Conservation (phyloP, 2,888 invertebrate genomes). For the Hyposoter dolosus region DNA sequence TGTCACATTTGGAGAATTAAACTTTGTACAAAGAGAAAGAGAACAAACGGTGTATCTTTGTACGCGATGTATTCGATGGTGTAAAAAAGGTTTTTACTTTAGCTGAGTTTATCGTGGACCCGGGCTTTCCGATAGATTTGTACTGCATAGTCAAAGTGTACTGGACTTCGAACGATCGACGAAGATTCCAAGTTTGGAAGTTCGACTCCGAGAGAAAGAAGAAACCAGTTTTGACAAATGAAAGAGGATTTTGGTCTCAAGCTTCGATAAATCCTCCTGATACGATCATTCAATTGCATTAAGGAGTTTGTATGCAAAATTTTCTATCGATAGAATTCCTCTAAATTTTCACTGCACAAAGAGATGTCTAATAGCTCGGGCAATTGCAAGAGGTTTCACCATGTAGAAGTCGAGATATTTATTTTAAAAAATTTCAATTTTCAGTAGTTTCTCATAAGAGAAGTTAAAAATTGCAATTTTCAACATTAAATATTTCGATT, state of each 20-base stretch:
- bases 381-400: too few relatives aligned
- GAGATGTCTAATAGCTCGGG: too few relatives aligned
- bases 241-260: neutral
- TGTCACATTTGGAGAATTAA: conserved; percentile 79
- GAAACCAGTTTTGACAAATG: neutral
- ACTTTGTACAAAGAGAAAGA: conserved; percentile 72
- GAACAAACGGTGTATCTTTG: conserved; percentile 35
- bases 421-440: too few relatives aligned
- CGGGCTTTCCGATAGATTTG: neutral
- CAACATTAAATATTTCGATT: too few relatives aligned
- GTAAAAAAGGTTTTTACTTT: conserved; percentile 9
- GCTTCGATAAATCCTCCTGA: neutral
- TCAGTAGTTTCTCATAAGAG: too few relatives aligned
- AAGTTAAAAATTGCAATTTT: too few relatives aligned
- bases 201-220: neutral
- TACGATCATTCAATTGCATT: neutral
- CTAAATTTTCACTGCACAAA: too few relatives aligned
- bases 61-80: neutral
- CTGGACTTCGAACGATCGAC: neutral
- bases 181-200: neutral
- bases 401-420: too few relatives aligned
- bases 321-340: too few relatives aligned
- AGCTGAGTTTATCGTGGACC: neutral
- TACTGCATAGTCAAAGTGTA: neutral
- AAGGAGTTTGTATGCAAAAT: too few relatives aligned